Percentiles rank a stretch among this genome's conserved stretches.
phyloP scores from a whole-genome alignment of 1,140 invertebrate species.

The Drosophila pallidifrons region DNA sequence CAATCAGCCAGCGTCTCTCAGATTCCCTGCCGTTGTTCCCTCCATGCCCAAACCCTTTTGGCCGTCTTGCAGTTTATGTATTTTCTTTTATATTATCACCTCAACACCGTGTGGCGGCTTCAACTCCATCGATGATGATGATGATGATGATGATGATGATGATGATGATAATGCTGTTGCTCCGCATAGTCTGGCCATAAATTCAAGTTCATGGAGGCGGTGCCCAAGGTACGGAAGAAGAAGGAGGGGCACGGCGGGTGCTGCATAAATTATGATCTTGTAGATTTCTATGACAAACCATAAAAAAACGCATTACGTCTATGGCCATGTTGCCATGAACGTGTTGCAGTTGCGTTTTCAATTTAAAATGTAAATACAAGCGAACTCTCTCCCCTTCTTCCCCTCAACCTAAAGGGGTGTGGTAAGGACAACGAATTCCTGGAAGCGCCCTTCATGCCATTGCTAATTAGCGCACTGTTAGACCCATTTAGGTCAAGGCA shows the following conservation, averaged over 20 bases:
- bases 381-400: too few relatives aligned
- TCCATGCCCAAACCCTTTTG: constrained; percentile 17
- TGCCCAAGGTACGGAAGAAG: background rate
- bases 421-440: background rate
- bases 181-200: constrained; percentile 63
- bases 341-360: constrained; percentile 54
- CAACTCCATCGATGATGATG: constrained; percentile 50
- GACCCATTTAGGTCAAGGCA: constrained; percentile 56
- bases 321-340: constrained; percentile 54
- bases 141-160: constrained; percentile 34
- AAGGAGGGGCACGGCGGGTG: constrained; percentile 14
- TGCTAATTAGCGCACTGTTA: constrained; percentile 38
- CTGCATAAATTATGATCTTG: constrained; percentile 79
- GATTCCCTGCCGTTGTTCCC: background rate
- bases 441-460: constrained; percentile 8
- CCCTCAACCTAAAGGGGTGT: background rate
- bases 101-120: constrained; percentile 45
- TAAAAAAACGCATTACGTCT: constrained; percentile 71
- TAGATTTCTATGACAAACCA: constrained; percentile 75
- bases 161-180: constrained; percentile 23
- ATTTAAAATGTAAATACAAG: constrained; percentile 69
- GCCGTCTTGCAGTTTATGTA: constrained; percentile 49
- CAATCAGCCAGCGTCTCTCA: constrained; percentile 50
- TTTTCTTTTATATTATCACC: constrained; percentile 79
- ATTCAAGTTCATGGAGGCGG: constrained; percentile 55